A percentile compares a stretch with the other conserved stretches of the same genome.
phyloP scores from a whole-genome alignment of 2,888 invertebrate species.

The Muscina levida region DNA sequence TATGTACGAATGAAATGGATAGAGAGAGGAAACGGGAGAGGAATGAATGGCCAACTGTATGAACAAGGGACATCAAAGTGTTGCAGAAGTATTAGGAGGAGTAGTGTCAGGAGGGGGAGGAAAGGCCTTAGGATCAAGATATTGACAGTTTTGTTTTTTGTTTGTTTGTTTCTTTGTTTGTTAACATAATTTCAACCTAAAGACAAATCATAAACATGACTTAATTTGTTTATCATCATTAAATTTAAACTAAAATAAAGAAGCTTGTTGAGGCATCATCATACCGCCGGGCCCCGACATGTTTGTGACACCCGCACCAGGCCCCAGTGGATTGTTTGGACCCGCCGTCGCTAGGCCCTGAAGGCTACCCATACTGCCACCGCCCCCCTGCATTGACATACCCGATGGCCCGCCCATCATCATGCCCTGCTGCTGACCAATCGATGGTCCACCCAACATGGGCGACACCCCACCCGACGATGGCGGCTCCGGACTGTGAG shows the following conservation, averaged over 20 bases:
- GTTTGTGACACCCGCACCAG: slow-evolving; percentile 55
- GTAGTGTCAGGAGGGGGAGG: neutral
- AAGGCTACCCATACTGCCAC: slow-evolving; percentile 36
- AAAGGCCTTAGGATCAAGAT: neutral
- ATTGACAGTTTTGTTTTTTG: slow-evolving; percentile 19
- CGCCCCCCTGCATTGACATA: slow-evolving; percentile 69
- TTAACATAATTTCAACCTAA: slow-evolving; percentile 46
- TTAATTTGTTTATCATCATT: slow-evolving; percentile 50
- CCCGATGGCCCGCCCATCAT: slow-evolving; percentile 65
- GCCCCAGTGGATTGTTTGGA: slow-evolving; percentile 61
- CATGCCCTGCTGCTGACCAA: slow-evolving; percentile 44
- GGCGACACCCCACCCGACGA: slow-evolving; percentile 66
- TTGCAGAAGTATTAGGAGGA: neutral
- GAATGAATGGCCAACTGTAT: slow-evolving; percentile 28
- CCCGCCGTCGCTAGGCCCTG: slow-evolving; percentile 61
- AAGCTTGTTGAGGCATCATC: slow-evolving; percentile 75
- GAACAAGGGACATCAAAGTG: slow-evolving; percentile 17
- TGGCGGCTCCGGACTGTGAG: slow-evolving; percentile 91
- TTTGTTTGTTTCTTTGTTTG: neutral
- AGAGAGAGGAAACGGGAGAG: neutral
- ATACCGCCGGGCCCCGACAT: slow-evolving; percentile 77
- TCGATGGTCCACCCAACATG: slow-evolving; percentile 51
- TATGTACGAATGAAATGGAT: neutral
- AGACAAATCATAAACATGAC: slow-evolving; percentile 51
- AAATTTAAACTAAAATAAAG: slow-evolving; percentile 71